Base-by-base conservation (phyloP, 1,140 invertebrate species). In the Bombus waltoni region DNA sequence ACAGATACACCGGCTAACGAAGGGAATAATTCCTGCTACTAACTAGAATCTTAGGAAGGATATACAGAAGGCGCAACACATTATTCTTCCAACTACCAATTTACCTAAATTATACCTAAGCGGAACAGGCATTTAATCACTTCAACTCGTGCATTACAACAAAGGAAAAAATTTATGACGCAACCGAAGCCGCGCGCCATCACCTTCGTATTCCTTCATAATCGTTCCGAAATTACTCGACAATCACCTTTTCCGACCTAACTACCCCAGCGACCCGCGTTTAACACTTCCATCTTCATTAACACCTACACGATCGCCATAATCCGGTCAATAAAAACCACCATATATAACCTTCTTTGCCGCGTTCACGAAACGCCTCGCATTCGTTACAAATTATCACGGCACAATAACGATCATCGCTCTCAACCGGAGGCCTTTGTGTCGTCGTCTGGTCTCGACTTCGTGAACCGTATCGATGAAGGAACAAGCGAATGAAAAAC, bases 301-400 rank as follows among this genome's bases (percentile, higher is more conserved):
- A 77, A 77, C 81, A 65, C 44, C 35, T 68, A 18, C 57, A 70
- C 28, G 38, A 22, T 42, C 11, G 9, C 44, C 72, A 53, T 53
- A 57, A 83, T 22, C 28, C n/a, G 18, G 0, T 6, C 44, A 32
- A 68, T 70, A 83, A 81, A 77, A 68, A n/a, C 35, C 53, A 13
- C 15, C n/a, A 28, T 44, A n/a, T 10, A 28, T 8, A 22, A 38
- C 18, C 18, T 80, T 71, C 44, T 81, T 59, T n/a, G 18, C n/a
- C 47, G 68, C 68, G 22, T 72, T 59, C 68, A 2, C 40, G 70
- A 62, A 73, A 81, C 70, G 81, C 32, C 28, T 68, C 73, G 47
- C 71, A 22, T 70, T 77, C 65, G 38, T 53, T 13, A 65, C 44
- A 75, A 83, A 83, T 75, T 72, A 82, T 75, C 81, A 18, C 38